These are phyloP conservation scores for Semaprochilodus insignis DNA, from an alignment of 2,797 vertebrate species.

Conservation along the genomic window DNA sequence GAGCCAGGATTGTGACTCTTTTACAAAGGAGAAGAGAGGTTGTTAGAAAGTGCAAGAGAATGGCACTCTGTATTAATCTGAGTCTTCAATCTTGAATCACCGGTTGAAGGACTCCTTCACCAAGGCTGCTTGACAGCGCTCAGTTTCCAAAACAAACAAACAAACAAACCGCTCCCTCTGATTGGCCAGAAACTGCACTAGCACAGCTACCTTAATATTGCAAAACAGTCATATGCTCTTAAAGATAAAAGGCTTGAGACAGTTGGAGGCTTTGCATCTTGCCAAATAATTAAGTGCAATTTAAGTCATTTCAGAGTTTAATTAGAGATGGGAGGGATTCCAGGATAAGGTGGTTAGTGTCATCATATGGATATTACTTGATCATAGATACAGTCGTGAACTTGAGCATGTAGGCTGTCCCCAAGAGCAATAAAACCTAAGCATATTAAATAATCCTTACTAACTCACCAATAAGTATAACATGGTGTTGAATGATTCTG, in stretches of 20 bases:
- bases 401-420: too few species aligned
- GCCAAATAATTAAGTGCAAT: not conserved
- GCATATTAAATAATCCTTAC: too few species aligned
- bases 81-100: not conserved
- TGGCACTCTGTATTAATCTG: not conserved
- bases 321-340: too few species aligned
- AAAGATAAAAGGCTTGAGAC: not conserved
- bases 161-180: not conserved
- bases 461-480: too few species aligned
- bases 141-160: constrained; percentile 20
- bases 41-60: not conserved
- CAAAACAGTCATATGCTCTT: not conserved
- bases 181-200: not conserved
- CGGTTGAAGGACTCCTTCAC: not conserved
- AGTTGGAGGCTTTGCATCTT: not conserved
- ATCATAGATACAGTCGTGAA: too few species aligned
- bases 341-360: too few species aligned
- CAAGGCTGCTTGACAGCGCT: not conserved
- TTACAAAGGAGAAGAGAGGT: not conserved
- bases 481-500: too few species aligned
- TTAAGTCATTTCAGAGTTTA: too few species aligned
- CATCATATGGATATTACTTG: too few species aligned
- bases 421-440: too few species aligned
- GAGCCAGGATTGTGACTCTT: constrained; percentile 1
- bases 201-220: not conserved